Percentiles rank a stretch among this genome's conserved stretches.
Evolutionary conservation across 2,113 vertebrate genomes (phyloP).

Genomic region (Saccopteryx bilineata): DNA sequence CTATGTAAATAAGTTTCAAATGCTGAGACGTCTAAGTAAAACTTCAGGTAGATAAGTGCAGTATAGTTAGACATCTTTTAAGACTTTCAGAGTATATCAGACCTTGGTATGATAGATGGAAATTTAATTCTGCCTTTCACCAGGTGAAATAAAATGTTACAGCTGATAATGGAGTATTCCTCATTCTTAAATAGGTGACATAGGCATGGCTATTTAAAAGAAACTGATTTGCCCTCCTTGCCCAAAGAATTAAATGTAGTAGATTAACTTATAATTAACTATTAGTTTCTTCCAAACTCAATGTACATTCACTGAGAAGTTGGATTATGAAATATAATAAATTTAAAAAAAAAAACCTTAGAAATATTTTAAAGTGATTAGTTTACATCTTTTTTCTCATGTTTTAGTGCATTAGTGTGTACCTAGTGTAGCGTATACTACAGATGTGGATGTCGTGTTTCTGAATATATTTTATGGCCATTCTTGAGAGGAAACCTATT

Average conservation of each 20-base stretch:
- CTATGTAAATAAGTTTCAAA: conserved; percentile 51
- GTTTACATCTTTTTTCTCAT: neutral
- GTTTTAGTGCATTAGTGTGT: neutral
- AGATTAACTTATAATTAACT: conserved; percentile 15
- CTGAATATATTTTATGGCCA: neutral
- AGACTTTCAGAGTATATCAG: conserved; percentile 29
- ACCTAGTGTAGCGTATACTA: neutral
- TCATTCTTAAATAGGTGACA: neutral
- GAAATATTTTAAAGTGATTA: neutral
- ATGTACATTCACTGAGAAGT: neutral
- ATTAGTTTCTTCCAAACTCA: conserved; percentile 30
- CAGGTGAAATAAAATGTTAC: neutral
- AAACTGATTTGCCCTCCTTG: neutral
- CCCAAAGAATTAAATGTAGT: conserved; percentile 10
- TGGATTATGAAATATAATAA: neutral
- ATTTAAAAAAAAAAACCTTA: neutral
- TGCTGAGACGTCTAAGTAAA: neutral
- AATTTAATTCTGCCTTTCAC: conserved; percentile 8
- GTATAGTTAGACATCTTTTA: neutral
- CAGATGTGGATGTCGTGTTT: neutral
- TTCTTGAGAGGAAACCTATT: neutral
- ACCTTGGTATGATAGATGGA: neutral
- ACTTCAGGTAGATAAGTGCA: neutral
- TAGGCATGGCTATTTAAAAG: neutral
- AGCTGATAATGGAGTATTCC: neutral